Evolutionary conservation across 2,888 invertebrate species (phyloP).

Genomic region (Cremastinae sp.): DNA sequence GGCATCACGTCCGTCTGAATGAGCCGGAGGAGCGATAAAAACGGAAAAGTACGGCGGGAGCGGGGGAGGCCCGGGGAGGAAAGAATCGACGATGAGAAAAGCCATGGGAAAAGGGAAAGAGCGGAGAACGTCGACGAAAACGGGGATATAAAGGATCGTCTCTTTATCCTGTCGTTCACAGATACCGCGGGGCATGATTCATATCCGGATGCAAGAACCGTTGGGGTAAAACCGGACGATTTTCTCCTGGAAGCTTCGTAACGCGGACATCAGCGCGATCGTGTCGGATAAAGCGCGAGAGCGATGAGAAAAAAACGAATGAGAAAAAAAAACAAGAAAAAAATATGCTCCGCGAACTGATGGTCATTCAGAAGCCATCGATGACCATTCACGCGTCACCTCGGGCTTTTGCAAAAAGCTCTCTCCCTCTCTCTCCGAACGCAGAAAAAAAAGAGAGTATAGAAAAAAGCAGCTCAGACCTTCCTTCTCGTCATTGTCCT

Average conservation of each 20-base stretch:
- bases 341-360: slow-evolving; percentile 36
- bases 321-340: slow-evolving; percentile 20
- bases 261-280: slow-evolving; percentile 26
- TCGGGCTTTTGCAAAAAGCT: slow-evolving; percentile 42
- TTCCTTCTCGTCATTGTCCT: slow-evolving; percentile 34
- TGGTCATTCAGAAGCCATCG: slow-evolving; percentile 57
- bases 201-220: slow-evolving; percentile 61
- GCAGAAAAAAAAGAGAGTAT: slow-evolving; percentile 30
- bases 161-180: slow-evolving; percentile 70
- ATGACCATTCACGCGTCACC: slow-evolving; percentile 58
- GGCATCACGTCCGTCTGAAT: slow-evolving; percentile 39
- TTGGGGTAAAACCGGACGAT: slow-evolving; percentile 52
- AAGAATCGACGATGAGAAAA: slow-evolving; percentile 48
- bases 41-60: slow-evolving; percentile 39
- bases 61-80: slow-evolving; percentile 11
- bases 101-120: slow-evolving; percentile 37
- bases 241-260: slow-evolving; percentile 48
- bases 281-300: slow-evolving; percentile 15
- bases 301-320: slow-evolving; percentile 8
- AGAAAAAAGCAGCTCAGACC: slow-evolving; percentile 30
- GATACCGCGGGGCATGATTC: slow-evolving; percentile 69
- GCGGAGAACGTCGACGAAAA: slow-evolving; percentile 22
- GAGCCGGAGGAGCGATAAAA: slow-evolving; percentile 47
- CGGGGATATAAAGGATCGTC: slow-evolving; percentile 58
- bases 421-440: slow-evolving; percentile 1